phyloP scores from a whole-genome alignment of 2,888 invertebrate species.

The Ichneumoninae sp. region DNA sequence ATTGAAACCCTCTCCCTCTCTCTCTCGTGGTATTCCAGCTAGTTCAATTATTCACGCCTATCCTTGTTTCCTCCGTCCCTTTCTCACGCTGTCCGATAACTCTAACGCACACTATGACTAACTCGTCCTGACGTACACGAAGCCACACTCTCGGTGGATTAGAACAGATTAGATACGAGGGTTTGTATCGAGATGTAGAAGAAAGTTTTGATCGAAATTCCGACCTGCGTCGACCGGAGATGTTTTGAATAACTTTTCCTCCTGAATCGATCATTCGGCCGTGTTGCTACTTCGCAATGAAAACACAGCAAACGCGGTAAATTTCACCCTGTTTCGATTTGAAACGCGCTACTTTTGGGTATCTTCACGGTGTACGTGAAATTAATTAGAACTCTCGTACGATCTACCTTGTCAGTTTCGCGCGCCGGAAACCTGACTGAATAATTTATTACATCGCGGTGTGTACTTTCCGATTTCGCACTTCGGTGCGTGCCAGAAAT shows the following conservation, averaged over 20 bases:
- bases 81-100: slow-evolving; percentile 29
- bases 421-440: slow-evolving; percentile 1
- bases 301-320: neutral
- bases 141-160: neutral
- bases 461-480: neutral
- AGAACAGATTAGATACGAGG: slow-evolving; percentile 49
- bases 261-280: neutral
- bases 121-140: slow-evolving; percentile 31
- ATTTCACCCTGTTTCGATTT: neutral
- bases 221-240: neutral
- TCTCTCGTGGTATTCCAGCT: slow-evolving; percentile 37
- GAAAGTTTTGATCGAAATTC: slow-evolving; percentile 40
- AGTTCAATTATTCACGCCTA: slow-evolving; percentile 49
- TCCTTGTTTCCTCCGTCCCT: slow-evolving; percentile 28
- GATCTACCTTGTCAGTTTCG: neutral
- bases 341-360: neutral
- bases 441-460: slow-evolving; percentile 14
- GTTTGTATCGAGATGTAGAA: slow-evolving; percentile 45
- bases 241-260: neutral
- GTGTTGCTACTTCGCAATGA: neutral
- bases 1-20: slow-evolving; percentile 40
- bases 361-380: neutral
- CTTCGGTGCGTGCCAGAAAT: neutral
- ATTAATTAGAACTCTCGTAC: neutral
- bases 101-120: slow-evolving; percentile 14